Evolutionary conservation across 2,113 vertebrate genomes (phyloP).

Genomic region (Oceanites oceanicus): DNA sequence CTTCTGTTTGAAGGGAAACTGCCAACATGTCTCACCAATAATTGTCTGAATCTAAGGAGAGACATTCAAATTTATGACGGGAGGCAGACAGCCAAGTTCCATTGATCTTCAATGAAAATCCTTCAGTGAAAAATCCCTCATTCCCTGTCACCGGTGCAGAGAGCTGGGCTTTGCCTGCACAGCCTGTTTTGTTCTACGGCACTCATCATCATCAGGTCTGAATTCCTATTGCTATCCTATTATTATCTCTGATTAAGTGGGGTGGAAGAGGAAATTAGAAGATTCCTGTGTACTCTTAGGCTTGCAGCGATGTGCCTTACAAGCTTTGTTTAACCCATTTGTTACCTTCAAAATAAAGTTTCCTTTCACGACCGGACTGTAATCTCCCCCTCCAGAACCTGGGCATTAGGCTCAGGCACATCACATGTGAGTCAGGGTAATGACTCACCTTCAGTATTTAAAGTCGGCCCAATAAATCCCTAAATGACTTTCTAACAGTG

Average conservation of each 20-base stretch:
- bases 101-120: conserved; percentile 11
- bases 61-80: not conserved
- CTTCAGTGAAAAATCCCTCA: not conserved
- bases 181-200: not conserved
- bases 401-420: not conserved
- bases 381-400: not conserved
- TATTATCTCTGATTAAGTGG: not conserved
- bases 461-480: conserved; percentile 53
- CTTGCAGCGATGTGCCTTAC: not conserved
- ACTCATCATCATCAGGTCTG: not conserved
- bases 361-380: not conserved
- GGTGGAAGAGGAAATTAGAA: not conserved
- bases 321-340: not conserved
- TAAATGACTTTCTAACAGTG: conserved; percentile 14
- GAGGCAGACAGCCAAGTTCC: conserved; percentile 45
- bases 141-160: not conserved
- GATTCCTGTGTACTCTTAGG: not conserved
- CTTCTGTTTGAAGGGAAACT: conserved; percentile 41
- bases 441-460: conserved; percentile 14
- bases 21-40: conserved; percentile 31
- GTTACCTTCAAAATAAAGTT: not conserved
- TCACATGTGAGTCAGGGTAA: not conserved
- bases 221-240: not conserved
- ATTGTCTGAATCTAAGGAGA: conserved; percentile 12
- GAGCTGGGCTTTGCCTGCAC: not conserved